These are phyloP conservation scores for Pseudocheirus occidentalis DNA, from an alignment of 2,797 vertebrate genomes.

Conservation along the genomic window DNA sequence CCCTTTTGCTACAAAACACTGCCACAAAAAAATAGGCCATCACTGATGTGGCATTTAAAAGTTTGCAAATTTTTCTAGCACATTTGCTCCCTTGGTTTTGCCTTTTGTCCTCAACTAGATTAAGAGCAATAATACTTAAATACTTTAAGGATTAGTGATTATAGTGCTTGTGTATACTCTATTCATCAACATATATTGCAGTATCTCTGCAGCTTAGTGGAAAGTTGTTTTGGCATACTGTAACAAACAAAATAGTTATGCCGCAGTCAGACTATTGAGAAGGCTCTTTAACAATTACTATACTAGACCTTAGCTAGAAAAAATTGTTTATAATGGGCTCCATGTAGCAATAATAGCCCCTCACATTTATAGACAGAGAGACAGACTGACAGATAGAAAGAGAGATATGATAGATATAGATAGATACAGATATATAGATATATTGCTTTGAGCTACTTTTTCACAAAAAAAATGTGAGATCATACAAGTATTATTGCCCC, in stretches of 20 bases:
- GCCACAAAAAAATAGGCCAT: neutral
- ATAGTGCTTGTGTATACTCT: neutral
- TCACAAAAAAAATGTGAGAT: neutral
- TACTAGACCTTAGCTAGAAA: no score
- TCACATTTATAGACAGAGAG: neutral
- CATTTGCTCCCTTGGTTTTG: neutral
- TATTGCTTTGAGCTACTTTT: neutral
- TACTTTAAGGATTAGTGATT: neutral
- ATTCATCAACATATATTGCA: neutral
- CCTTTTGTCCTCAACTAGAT: neutral
- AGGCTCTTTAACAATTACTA: no score
- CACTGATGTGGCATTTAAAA: neutral
- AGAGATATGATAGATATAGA: no score
- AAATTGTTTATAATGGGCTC: neutral
- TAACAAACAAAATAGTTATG: neutral
- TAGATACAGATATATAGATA: no score
- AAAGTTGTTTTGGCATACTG: neutral
- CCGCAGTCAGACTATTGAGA: no score
- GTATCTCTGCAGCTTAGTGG: neutral
- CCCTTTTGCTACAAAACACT: neutral
- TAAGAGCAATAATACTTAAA: neutral
- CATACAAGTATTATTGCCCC: neutral
- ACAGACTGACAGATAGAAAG: no score
- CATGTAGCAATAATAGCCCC: neutral
- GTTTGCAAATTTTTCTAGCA: neutral